Percentiles rank a stretch among this genome's conserved stretches.
These are phyloP conservation scores for Melanerpes aurifrons DNA, from an alignment of 2,113 vertebrate species.

Conservation along the genomic window DNA sequence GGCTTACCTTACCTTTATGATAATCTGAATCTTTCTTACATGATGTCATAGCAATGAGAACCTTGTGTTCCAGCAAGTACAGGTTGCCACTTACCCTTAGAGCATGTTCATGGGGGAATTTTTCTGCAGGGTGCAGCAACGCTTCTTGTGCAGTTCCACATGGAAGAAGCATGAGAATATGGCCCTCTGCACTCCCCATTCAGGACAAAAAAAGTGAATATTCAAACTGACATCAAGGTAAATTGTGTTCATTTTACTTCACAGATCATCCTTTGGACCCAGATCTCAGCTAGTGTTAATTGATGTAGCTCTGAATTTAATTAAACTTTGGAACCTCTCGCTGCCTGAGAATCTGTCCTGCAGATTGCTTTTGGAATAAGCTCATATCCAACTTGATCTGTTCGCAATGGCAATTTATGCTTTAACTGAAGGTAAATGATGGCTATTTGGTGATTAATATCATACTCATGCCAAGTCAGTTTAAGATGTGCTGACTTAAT, in stretches of 20 bases:
- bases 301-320: conserved; percentile 45
- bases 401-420: conserved; percentile 26
- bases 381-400: not conserved
- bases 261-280: not conserved
- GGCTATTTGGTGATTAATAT: conserved; percentile 41
- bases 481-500: conserved; percentile 33
- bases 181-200: not conserved
- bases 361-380: conserved; percentile 33
- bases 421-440: conserved; percentile 40
- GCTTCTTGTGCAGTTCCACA: not conserved
- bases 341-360: conserved; percentile 22
- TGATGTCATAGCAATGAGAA: not conserved
- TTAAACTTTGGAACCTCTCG: conserved; percentile 47
- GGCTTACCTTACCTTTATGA: not conserved
- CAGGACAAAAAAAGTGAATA: not conserved
- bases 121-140: not conserved
- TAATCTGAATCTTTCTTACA: not conserved
- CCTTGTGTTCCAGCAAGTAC: not conserved
- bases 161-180: not conserved
- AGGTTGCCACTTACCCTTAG: not conserved
- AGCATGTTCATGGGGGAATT: not conserved
- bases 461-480: conserved; percentile 16
- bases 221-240: not conserved
- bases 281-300: not conserved
- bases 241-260: not conserved